Evolutionary conservation across 2,797 vertebrate genomes (phyloP), one percentile per base, ranked within the genome.

Genomic region (Sebastiscus tertius): DNA sequence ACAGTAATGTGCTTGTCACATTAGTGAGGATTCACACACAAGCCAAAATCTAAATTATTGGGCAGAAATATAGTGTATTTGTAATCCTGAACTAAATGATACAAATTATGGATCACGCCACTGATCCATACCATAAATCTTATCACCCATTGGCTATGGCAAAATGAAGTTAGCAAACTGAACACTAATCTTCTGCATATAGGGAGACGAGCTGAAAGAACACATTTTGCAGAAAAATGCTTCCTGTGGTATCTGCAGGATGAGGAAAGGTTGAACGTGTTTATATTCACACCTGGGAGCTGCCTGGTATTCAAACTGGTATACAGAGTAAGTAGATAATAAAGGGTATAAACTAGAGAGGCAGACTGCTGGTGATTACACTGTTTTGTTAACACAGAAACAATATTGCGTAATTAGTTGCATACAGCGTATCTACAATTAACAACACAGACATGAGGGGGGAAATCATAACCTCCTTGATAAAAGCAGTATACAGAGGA

Each of bases 1-100:
- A 88, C 72, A 74, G 75, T 84, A 89, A 80, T 80, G 59, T 77
- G 64, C 79, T 85, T 70, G 80, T 88, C 74, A 74, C 59, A 68
- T 77, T 74, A 79, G 80, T 78, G 65, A 55, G 72, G 72, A 88
- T 82, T 79, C 82, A 59, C 49, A 73, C 33, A 68, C 58, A 68
- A 68, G 34, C 10, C 62, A 76, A 62, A 69, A 83, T 68, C 63
- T 39, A 55, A 73, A 75, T 74, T n/a, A 73, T 8, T 29, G 22
- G 14, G 29, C 31, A 75, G 46, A 82, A 62, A 58, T 26, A 60
- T 31, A 9, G 10, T 60, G 9, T 6, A 3, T 42, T 59, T 65
- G 22, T 1, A 79, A 46, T 29, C 26, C 1, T 1, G 24, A 59
- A 66, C 8, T 13, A 54, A 62, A 71, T 60, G 13, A 66, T 11